Base-by-base conservation (phyloP, 92 coral and sea anemone species). In the Porites divaricata region DNA sequence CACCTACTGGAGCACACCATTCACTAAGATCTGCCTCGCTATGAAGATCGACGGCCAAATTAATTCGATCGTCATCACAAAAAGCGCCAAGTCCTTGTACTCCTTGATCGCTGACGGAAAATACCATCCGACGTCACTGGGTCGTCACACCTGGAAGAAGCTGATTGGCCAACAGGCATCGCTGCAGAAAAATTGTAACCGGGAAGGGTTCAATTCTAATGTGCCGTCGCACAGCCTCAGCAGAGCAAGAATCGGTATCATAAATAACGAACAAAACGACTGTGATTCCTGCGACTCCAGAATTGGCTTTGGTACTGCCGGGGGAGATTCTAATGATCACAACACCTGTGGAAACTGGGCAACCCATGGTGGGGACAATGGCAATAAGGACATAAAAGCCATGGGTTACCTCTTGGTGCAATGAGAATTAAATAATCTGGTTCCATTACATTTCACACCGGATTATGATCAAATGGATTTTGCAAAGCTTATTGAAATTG, bases 271-370 rank as follows among this genome's bases (percentile, higher is more conserved):
- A 0, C 1, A 22, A 8, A 64, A 64, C 23, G 13, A 22, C 26
- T 64, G 68, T 35, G 0, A 35, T 35, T 4, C 45, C 45, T 4
- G 6, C 4, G 45, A 35, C 45, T 35, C 45, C 45, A 35, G 6
- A 35, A 35, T 35, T 4, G 45, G 45, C 6, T 35, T 35, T 35
- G 45, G 45, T 2, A 35, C 25, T 54, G n/a, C n/a, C n/a, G 28
- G 70, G 48, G 22, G 86, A n/a, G 4, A 35, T 14, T 79, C 74
- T 53, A 79, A 82, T 35, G 72, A 72, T 13, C 8, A 23, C 45
- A 82, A 82, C 72, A 72, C 79, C 10, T 59, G 74, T 67, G 86
- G 86, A 12, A 72, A 82, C 51, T 65, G 68, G 14, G 86, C 86
- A 14, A 17, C 7, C 10, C 35, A 57, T 22, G 22, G 21, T 8